These are phyloP conservation scores for Uloborus plumipes DNA, from an alignment of 2,888 invertebrate genomes.

Conservation along the genomic window DNA sequence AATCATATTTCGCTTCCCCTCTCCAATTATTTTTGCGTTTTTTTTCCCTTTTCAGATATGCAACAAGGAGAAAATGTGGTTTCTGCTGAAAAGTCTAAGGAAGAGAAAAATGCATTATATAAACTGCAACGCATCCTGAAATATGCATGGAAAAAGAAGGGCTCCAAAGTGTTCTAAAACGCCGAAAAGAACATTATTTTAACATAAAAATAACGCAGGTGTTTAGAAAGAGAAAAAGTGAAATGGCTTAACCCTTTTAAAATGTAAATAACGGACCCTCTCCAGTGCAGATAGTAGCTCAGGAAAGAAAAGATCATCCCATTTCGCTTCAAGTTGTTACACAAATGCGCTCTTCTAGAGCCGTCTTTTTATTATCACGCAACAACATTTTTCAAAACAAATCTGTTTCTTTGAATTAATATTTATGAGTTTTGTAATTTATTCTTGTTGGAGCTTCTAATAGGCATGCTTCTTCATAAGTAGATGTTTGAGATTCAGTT, in stretches of 20 bases:
- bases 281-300: slow-evolving; percentile 19
- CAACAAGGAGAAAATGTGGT: too few species aligned
- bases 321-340: neutral
- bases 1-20: too few species aligned
- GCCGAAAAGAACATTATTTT: slow-evolving; percentile 50
- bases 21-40: too few species aligned
- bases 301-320: neutral
- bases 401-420: slow-evolving; percentile 47
- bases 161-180: slow-evolving; percentile 39
- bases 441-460: too few species aligned
- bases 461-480: too few species aligned
- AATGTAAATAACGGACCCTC: slow-evolving; percentile 47
- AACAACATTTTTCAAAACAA: slow-evolving; percentile 13
- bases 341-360: neutral
- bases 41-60: too few species aligned
- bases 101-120: slow-evolving; percentile 13
- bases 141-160: slow-evolving; percentile 43
- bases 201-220: slow-evolving; percentile 57
- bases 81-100: too few species aligned
- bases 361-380: slow-evolving; percentile 25
- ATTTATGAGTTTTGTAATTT: slow-evolving; percentile 23
- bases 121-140: slow-evolving; percentile 37
- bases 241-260: slow-evolving; percentile 54
- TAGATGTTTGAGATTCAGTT: too few species aligned
- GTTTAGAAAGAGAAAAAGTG: slow-evolving; percentile 48